Conservation (phyloP, 2,888 invertebrate genomes). For the Selenia dentaria region DNA sequence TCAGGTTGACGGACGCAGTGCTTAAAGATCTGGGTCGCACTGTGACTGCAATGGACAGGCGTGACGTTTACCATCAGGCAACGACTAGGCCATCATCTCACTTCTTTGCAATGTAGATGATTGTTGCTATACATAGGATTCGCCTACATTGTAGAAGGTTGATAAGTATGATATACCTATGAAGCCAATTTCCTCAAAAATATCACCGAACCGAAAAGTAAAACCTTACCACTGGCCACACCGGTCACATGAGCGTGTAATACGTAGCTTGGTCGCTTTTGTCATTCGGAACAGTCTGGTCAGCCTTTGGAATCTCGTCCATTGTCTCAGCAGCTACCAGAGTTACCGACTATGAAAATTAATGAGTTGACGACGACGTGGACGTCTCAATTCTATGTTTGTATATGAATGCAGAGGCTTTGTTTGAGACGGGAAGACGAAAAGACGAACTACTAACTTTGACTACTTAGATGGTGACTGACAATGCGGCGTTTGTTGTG, state of each 20-base stretch:
- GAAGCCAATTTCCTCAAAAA: too few species aligned
- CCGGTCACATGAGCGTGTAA: slow-evolving; percentile 57
- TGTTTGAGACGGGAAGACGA: slow-evolving; percentile 36
- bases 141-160: too few species aligned
- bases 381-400: slow-evolving; percentile 52
- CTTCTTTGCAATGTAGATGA: too few species aligned
- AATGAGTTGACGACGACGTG: slow-evolving; percentile 63
- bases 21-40: too few species aligned
- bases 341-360: slow-evolving; percentile 74
- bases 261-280: slow-evolving; percentile 58
- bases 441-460: slow-evolving; percentile 32
- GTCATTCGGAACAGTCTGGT: slow-evolving; percentile 56
- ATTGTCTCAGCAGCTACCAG: slow-evolving; percentile 49
- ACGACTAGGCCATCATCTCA: too few species aligned
- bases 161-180: too few species aligned
- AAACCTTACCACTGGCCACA: slow-evolving; percentile 4
- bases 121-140: too few species aligned
- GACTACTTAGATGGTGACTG: slow-evolving; percentile 18
- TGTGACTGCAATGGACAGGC: too few species aligned
- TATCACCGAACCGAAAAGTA: too few species aligned
- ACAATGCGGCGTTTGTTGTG: slow-evolving; percentile 38
- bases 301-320: slow-evolving; percentile 42
- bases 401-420: slow-evolving; percentile 46
- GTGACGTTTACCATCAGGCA: too few species aligned
- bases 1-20: too few species aligned